A percentile compares a stretch with the other conserved stretches of the same genome.
Evolutionary conservation across 1,140 invertebrate genomes (phyloP).

Genomic region (Lordiphosa clarofinis): DNA sequence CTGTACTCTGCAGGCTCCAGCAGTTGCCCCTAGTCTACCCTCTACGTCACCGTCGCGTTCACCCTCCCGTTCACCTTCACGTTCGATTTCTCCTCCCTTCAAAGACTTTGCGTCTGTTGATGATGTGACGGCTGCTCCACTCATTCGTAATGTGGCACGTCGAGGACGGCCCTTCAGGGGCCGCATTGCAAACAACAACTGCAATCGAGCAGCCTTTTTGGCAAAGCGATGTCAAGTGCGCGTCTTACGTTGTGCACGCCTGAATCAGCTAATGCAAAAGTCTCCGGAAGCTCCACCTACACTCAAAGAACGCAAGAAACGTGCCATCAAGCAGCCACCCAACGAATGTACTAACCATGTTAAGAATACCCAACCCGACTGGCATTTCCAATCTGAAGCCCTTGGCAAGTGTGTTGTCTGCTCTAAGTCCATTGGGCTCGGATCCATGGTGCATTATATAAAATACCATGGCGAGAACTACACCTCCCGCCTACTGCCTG

Average conservation of each 20-base stretch:
- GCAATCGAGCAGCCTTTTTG: slow-evolving; percentile 6
- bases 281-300: background rate
- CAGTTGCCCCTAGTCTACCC: background rate
- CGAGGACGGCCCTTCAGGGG: slow-evolving; percentile 21
- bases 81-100: background rate
- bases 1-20: slow-evolving; percentile 53
- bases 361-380: slow-evolving; percentile 34
- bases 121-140: background rate
- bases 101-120: too few species aligned
- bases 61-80: slow-evolving; percentile 3
- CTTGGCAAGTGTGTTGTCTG: slow-evolving; percentile 80
- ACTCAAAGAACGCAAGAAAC: too few species aligned
- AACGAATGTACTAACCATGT: too few species aligned
- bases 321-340: too few species aligned
- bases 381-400: slow-evolving; percentile 34
- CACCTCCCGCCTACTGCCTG: slow-evolving; percentile 80
- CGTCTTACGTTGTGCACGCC: background rate
- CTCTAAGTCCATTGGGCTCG: slow-evolving; percentile 30
- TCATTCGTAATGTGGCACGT: slow-evolving; percentile 43
- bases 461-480: slow-evolving; percentile 82
- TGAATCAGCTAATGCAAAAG: background rate
- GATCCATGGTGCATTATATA: slow-evolving; percentile 82
- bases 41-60: background rate
- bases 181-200: background rate
- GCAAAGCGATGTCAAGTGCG: background rate